Evolutionary conservation across 2,113 vertebrate species (phyloP), one percentile per base, ranked within the genome.

Genomic region (Furnarius figulus): DNA sequence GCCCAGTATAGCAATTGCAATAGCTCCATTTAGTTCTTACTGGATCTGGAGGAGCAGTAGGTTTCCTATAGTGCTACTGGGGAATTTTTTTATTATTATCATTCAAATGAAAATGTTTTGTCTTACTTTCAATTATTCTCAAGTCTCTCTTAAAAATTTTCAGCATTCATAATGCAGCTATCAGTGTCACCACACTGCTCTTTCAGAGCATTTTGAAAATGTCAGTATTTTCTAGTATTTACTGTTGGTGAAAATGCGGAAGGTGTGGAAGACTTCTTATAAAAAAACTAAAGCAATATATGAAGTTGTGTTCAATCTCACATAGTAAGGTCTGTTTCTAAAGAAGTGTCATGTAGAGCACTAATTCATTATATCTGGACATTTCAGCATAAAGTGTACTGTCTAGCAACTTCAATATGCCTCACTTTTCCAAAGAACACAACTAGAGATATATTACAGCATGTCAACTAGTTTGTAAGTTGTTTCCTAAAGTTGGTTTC

Each of bases 131-230:
- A 80, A 3, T 89, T 67, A 66, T 88, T 56, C 30, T 85, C 73
- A 89, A 75, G 70, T 44, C n/a, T 90, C 37, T 85, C 17, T 56
- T 71, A 46, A 92, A 75, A 77, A 44, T 28, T 75, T 74, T 47
- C 35, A 59, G 8, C 33, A 7, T 70, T 91, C 42, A 40, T 49
- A 71, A 73, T 62, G 46, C 14, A 40, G 67, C 89, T 93, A 52
- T 80, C 80, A 81, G 65, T 87, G 77, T 94, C 70, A 40, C 44
- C 49, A 76, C 44, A 21, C 19, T 58, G 55, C 12, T 86, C 59
- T 89, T 90, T n/a, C 67, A 59, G 85, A 83, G 86, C 59, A 40
- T 89, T 93, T 82, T 92, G 47, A 68, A 90, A 92, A 78, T 30
- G 68, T 78, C 63, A 73, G 9, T 78, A 52, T 67, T 90, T 89